These are phyloP conservation scores for Rambutsinella grinnellia DNA, from an alignment of 2,888 invertebrate species.

Conservation along the genomic window DNA sequence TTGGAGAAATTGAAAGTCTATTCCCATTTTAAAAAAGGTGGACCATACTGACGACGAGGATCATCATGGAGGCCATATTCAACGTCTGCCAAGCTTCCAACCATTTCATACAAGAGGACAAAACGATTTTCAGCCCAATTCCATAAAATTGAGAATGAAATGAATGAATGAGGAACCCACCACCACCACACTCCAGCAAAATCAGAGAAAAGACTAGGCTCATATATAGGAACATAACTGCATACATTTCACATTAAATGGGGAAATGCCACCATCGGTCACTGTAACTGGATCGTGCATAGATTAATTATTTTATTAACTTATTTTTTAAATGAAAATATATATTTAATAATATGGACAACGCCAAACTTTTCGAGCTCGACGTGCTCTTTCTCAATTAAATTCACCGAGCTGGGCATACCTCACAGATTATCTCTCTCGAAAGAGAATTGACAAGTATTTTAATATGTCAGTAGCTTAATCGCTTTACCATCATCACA, in stretches of 20 bases:
- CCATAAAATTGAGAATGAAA: constrained; percentile 12
- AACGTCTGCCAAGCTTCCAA: constrained; percentile 23
- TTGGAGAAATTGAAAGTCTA: constrained; percentile 4
- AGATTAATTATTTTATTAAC: constrained; percentile 24
- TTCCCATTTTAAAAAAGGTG: neutral
- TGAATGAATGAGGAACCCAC: constrained; percentile 31
- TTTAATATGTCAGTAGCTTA: neutral
- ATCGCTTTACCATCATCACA: too few species aligned
- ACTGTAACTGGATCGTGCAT: constrained; percentile 52
- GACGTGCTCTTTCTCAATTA: neutral
- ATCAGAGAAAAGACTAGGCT: neutral
- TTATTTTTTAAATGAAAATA: neutral
- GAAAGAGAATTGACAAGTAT: neutral
- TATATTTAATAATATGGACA: constrained; percentile 35
- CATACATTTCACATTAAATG: constrained; percentile 17
- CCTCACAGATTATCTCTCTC: too few species aligned
- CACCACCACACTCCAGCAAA: neutral
- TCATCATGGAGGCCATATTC: constrained; percentile 33
- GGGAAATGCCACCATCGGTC: constrained; percentile 55
- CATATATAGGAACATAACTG: constrained; percentile 3
- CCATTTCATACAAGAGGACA: constrained; percentile 20
- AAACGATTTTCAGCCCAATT: constrained; percentile 38
- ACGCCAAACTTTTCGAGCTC: constrained; percentile 23
- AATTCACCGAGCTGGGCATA: too few species aligned
- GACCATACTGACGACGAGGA: constrained; percentile 10